Evolutionary conservation across 2,888 invertebrate species (phyloP), one percentile per base, ranked within the genome.

Genomic region (Macropis europaea): DNA sequence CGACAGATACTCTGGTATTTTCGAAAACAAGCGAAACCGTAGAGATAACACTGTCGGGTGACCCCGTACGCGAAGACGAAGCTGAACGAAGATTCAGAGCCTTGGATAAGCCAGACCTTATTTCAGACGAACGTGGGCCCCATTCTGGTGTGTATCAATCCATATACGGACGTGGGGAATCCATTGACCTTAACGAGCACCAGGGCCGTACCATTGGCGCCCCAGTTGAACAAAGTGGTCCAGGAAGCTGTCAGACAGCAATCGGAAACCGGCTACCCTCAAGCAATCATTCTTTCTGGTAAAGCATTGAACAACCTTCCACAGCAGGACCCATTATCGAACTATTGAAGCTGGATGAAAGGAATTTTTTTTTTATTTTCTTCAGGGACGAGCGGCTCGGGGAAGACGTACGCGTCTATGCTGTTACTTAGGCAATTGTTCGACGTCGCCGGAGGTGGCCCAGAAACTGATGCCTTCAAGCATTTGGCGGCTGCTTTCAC

Each of bases 401-500:
- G 98, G 24, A 98, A 98, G 92, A 98, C 98, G 62, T 95, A 97
- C 90, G 95, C 97, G 72, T 97, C 97, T 17, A 97, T 97, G 97
- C 92, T 97, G 86, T 91, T 98, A 85, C 92, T 98, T 84, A 93
- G 97, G 83, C 96, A 97, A 89, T 91, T 98, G 86, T 98, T 97
- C 91, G 97, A 97, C 88, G 95, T 97, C 78, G 97, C 97, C 63
- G 98, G 97, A 72, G 98, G 97, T 83, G 97, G 97, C 50, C 95
- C 96, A 2, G 97, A 97, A 92, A 97, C 98, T 19, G 98, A 98
- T 91, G 97, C 97, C 45, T 98, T 97, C 91, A 98, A 98, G 91
- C 97, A 98, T 91, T 93, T 98, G 79, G 97, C 97, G 11, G 98
- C 98, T 57, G 97, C 98, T 52, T 97, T 98, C 91, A 98, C 98